Base-by-base conservation (phyloP, 2,888 invertebrate species). In the Drosophila lutescens region DNA sequence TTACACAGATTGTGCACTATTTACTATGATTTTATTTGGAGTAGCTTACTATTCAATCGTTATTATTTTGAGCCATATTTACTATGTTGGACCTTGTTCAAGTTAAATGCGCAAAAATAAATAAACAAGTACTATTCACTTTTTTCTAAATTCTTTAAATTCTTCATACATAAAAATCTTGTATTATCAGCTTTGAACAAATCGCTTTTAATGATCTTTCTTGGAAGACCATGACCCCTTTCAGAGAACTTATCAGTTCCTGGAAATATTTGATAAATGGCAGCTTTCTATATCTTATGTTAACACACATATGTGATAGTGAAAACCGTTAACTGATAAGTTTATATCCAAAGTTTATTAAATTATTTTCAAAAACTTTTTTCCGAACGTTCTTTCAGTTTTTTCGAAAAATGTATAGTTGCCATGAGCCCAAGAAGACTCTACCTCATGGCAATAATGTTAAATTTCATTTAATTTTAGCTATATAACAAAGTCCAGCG, bases 181-280 rank as follows among this genome's bases (percentile, higher is more conserved):
- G 0, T 13, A 13, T 23, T 12, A 23, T 23, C 6, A 43, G 20
- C 13, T 20, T 4, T 17, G 12, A 44, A 23, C 13, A 6, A 26
- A 44, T 44, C 23, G 26, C 8, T 1, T 30, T 57, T 10, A 2
- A 58, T 20, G 17, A 9, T 13, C 13, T 40, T 58, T 58, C 58
- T 20, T 30, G 30, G 40, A 58, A 58, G n/a, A 12, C 12, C 12
- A 10, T n/a, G n/a, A 13, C 20, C 1, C 2, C 2, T 7, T n/a
- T 4, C 4, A n/a, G 5, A 15, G 6, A 58, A 61, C 36, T 46
- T 46, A 61, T 61, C 63, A 46, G 2, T 61, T 61, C 63, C 15
- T 6, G 8, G 36, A 63, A 61, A 38, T 32, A 36, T 20, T 20
- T 20, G 44, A 32, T 61, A n/a, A 46, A 30, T 30, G 20, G 38